Evolutionary conservation across 2,113 vertebrate genomes (phyloP).

Genomic region (Pelmatolapia mariae): DNA sequence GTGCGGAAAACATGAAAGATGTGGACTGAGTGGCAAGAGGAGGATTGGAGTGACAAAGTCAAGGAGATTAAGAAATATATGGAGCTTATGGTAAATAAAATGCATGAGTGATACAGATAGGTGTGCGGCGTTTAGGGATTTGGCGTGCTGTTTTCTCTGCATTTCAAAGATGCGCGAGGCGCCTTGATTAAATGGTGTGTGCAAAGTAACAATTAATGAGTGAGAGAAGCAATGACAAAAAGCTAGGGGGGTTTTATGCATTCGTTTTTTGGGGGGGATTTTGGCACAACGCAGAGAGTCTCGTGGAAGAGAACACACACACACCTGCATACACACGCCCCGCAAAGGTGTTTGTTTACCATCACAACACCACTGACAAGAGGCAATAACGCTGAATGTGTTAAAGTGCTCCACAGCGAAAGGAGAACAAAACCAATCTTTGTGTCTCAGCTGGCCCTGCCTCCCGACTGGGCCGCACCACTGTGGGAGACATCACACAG

Average conservation of each 20-base stretch:
- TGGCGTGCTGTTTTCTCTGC: not conserved
- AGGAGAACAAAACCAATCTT: conserved; percentile 99
- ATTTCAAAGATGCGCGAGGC: not conserved
- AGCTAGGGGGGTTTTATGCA: not conserved
- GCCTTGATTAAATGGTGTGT: not conserved
- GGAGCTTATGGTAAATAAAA: conserved; percentile 33
- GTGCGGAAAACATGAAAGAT: conserved; percentile 54
- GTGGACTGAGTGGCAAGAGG: conserved; percentile 16
- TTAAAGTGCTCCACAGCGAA: conserved; percentile 90
- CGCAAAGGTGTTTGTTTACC: conserved; percentile 51
- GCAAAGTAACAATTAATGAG: not conserved
- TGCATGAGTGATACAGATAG: not conserved
- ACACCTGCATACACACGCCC: not conserved
- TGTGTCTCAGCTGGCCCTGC: conserved; percentile 96
- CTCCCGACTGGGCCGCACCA: conserved; percentile 95
- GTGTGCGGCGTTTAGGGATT: not conserved
- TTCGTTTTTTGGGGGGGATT: not conserved
- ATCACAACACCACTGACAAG: conserved; percentile 41
- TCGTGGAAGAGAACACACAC: not conserved
- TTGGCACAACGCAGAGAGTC: not conserved
- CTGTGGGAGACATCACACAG: conserved; percentile 94
- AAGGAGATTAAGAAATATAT: conserved; percentile 5
- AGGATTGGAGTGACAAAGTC: not conserved
- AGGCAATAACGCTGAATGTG: conserved; percentile 83
- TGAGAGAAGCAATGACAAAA: not conserved